Evolutionary conservation across 2,797 vertebrate species (phyloP).

Genomic region (Todus mexicanus): DNA sequence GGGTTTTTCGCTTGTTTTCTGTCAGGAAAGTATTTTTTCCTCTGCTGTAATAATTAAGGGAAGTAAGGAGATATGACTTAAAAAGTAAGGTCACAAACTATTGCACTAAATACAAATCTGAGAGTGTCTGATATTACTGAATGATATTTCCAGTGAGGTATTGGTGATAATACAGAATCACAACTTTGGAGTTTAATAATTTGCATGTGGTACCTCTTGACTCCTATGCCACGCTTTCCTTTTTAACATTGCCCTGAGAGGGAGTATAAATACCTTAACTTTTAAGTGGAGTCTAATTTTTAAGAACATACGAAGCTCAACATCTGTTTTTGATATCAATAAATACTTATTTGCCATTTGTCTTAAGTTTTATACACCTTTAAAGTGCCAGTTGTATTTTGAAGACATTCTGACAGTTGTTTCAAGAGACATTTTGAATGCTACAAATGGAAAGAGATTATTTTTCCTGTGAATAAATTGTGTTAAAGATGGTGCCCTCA

Average conservation of each 20-base stretch:
- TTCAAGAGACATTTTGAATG: conserved; percentile 1
- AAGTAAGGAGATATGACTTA: neutral
- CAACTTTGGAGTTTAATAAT: neutral
- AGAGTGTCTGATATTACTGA: neutral
- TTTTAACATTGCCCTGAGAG: neutral
- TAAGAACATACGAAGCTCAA: neutral
- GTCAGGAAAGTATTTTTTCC: neutral
- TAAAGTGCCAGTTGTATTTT: conserved; percentile 12
- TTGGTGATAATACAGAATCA: neutral
- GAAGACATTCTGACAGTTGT: neutral
- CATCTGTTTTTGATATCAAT: neutral
- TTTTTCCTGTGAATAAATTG: conserved; percentile 59
- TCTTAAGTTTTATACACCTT: conserved; percentile 31
- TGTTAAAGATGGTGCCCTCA: neutral
- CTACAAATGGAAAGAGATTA: neutral
- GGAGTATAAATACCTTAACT: neutral
- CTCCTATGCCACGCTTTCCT: neutral
- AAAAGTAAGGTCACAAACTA: neutral
- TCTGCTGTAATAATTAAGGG: neutral
- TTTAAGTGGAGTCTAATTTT: neutral
- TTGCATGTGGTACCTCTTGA: neutral
- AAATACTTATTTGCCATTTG: conserved; percentile 23
- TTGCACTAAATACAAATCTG: neutral
- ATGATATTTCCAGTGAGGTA: neutral
- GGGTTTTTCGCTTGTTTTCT: neutral